Evolutionary conservation across 2,113 vertebrate genomes (phyloP).

Genomic region (Lepus europaeus): DNA sequence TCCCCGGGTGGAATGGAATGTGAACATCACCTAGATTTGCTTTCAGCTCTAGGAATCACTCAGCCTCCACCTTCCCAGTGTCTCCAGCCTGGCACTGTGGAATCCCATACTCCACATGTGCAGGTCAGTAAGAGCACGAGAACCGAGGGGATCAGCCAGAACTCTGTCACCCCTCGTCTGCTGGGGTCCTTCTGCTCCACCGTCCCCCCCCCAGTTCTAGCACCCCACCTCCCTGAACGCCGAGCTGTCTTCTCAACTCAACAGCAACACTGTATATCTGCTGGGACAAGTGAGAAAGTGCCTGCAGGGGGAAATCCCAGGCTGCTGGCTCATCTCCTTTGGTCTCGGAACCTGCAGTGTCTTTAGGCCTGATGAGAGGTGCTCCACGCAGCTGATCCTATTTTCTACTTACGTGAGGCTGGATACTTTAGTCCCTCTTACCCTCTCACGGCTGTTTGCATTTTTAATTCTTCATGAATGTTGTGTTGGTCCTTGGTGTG

Average conservation of each 20-base stretch:
- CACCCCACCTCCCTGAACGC: neutral
- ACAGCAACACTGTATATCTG: rapidly evolving
- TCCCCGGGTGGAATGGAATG: neutral
- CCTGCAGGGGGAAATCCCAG: neutral
- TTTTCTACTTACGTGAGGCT: neutral
- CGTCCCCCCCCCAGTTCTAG: neutral
- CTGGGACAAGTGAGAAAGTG: neutral
- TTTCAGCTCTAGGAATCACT: neutral
- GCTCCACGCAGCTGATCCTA: neutral
- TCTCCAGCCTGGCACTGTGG: too few species aligned
- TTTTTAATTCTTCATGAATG: neutral
- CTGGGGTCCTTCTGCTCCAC: too few species aligned
- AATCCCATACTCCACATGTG: neutral
- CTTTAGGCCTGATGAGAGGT: neutral
- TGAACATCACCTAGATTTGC: too few species aligned
- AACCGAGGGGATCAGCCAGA: neutral
- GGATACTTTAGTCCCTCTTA: neutral
- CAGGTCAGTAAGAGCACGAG: neutral
- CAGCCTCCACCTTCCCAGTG: too few species aligned
- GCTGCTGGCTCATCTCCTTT: neutral
- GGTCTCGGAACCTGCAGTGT: neutral
- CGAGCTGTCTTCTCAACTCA: neutral
- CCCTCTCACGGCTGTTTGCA: neutral
- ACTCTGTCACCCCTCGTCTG: neutral
- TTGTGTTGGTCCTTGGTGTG: neutral